Evolutionary conservation across 2,113 vertebrate species (phyloP), one percentile per base, ranked within the genome.

Genomic region (Furnarius figulus): DNA sequence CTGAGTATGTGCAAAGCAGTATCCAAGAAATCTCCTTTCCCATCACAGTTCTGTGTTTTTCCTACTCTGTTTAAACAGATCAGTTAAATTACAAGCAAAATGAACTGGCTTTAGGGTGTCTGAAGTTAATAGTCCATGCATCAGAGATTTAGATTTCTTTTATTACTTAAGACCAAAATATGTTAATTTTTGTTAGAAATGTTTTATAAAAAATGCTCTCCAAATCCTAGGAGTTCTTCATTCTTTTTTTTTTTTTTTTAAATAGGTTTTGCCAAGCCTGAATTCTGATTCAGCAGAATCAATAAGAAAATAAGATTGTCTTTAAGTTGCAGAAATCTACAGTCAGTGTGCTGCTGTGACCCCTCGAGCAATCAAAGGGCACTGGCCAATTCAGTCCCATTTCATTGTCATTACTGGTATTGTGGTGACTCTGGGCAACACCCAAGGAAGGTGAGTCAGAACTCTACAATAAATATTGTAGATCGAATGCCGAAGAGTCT

Each of bases 371-470:
- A 88, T 39, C 47, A 90, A 84, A 94, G 79, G 75, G 79, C 80
- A 58, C 40, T 2, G 21, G 61, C 80, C 76, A 90, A 33, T 87
- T 85, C 80, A 65, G 88, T 73, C 73, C 74, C 73, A 85, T 90
- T 86, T 90, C 79, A 58, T 31, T 95, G 93, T 92, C 92, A 82
- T 87, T 90, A 39, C 88, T 92, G 76, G 70, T 85, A 82, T 91
- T 58, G 71, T 8, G 74, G 94, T 82, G 62, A 87, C 79, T 94
- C 89, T 85, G 95, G 76, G 92, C 70, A 89, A 89, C 76, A 82
- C 90, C 86, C 93, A 91, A 94, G 40, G 86, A 94, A 96, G 86
- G 93, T 93, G 86, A 96, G 85, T 96, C 95, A 94, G 52, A 95
- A 95, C 73, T 90, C 85, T 28, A 81, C 88, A 87, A 90, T 84